A percentile compares a stretch with the other conserved stretches of the same genome.
Conservation (phyloP, 2,888 invertebrate species). For the Eristalinus sepulchralis region DNA sequence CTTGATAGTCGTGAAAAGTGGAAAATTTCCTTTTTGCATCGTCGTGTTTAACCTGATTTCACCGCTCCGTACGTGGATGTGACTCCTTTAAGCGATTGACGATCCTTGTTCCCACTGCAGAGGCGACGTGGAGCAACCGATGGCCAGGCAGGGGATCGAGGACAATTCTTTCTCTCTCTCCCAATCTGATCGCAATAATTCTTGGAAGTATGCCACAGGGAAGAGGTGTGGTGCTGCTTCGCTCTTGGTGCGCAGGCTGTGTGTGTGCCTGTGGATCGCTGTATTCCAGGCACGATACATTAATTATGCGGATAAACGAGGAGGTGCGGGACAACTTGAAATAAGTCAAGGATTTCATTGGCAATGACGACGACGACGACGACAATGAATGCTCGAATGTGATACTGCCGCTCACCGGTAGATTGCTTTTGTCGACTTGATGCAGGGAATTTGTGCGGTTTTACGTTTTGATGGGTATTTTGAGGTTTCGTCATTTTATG, state of each 20-base stretch:
- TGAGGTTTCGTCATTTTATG: conserved; percentile 7
- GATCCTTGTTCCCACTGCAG: conserved; percentile 48
- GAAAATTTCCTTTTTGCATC: conserved; percentile 56
- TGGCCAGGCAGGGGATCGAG: conserved; percentile 7
- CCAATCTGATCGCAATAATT: conserved; percentile 60
- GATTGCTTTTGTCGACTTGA: not conserved
- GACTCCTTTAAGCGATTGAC: conserved; percentile 49
- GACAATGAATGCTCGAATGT: not conserved
- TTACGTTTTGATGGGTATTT: not conserved
- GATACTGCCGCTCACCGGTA: not conserved
- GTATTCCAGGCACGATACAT: conserved; percentile 52
- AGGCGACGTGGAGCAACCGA: not conserved
- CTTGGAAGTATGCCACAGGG: conserved; percentile 58
- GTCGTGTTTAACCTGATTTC: conserved; percentile 70
- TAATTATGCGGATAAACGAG: conserved; percentile 36
- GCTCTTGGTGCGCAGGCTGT: conserved; percentile 22
- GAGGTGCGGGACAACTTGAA: conserved; percentile 19
- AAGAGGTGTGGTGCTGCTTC: conserved; percentile 43
- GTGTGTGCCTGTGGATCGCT: not conserved
- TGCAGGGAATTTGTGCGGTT: not conserved
- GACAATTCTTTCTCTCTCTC: conserved; percentile 27
- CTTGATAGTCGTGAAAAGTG: conserved; percentile 20
- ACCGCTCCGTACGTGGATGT: conserved; percentile 25
- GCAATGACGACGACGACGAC: too few relatives aligned
- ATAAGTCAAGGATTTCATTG: conserved; percentile 61